Evolutionary conservation across 2,797 vertebrate species (phyloP).

Genomic region (Manis pentadactyla): DNA sequence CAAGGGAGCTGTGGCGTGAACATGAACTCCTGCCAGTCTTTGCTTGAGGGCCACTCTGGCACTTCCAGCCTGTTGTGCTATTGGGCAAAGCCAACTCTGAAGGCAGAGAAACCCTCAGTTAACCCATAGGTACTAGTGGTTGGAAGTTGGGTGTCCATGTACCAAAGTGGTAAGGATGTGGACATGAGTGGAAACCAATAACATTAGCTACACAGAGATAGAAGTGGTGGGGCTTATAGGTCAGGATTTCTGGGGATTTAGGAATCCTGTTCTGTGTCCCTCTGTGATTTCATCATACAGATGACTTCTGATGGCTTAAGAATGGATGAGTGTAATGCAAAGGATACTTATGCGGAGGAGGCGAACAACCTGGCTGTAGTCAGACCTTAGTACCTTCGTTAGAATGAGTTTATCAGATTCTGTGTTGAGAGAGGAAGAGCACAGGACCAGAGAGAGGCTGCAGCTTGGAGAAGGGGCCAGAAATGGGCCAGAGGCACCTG

Average conservation of each 20-base stretch:
- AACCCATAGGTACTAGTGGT: fast-evolving
- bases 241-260: fast-evolving
- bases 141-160: neutral
- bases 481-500: neutral
- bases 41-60: neutral
- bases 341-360: neutral
- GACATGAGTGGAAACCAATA: neutral
- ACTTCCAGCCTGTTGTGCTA: neutral
- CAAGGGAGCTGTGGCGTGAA: neutral
- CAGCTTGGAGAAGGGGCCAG: neutral
- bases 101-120: neutral
- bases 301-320: neutral
- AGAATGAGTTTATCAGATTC: neutral
- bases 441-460: neutral
- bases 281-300: neutral
- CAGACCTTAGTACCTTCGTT: neutral
- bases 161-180: fast-evolving
- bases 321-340: no score
- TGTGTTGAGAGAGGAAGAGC: neutral
- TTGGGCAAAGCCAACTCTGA: neutral
- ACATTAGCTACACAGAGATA: neutral
- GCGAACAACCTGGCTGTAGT: fast-evolving
- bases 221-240: fast-evolving
- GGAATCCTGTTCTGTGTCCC: neutral
- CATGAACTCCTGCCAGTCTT: neutral